Evolutionary conservation across 2,113 vertebrate species (phyloP), one percentile per base, ranked within the genome.

Genomic region (Sinocyclocheilus rhinocerous): DNA sequence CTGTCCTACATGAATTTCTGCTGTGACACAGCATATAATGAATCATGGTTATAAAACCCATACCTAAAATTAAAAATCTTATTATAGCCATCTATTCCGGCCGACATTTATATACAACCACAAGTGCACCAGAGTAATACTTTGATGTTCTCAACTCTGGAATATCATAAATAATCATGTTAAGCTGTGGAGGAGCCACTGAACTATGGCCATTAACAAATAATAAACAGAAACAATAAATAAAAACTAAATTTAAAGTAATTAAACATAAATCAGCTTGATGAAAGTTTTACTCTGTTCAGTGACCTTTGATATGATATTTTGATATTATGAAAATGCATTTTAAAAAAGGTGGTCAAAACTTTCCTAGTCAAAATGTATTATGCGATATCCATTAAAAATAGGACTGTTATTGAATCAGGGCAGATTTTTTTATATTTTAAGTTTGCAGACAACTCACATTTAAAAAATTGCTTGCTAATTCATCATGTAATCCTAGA

Each of bases 71-170:
- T 83, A 83, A 73, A 83, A 83, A 83, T 77, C 67, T 75, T 72
- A 87, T 87, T 75, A 80, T 61, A 87, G 72, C 73, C 70, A 84
- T 78, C 55, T 61, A 87, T 84, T 87, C 67, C 10, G 24, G 59
- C 26, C 39, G 63, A 87, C 65, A 82, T 82, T 50, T 67, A 83
- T 83, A 83, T 73, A 83, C 69, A 83, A 72, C 69, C 67, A 36
- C 29, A 24, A 83, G 48, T 16, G 50, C 81, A 73, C 29, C 15
- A 13, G 50, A 50, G 20, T 83, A 67, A 83, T 13, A 20, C 29
- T 73, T 73, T 57, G 29, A 83, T 72, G 50, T 82, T 52, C 63
- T 50, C 24, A 4, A 52, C 29, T 69, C 24, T 18, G 48, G 12
- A 83, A 57, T 39, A 83, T n/a, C 67, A 72, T 83, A 83, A 73